Percentiles rank a stretch among this genome's conserved stretches.
Conservation (phyloP, 2,888 invertebrate species). For the Pasiphila rectangulata region DNA sequence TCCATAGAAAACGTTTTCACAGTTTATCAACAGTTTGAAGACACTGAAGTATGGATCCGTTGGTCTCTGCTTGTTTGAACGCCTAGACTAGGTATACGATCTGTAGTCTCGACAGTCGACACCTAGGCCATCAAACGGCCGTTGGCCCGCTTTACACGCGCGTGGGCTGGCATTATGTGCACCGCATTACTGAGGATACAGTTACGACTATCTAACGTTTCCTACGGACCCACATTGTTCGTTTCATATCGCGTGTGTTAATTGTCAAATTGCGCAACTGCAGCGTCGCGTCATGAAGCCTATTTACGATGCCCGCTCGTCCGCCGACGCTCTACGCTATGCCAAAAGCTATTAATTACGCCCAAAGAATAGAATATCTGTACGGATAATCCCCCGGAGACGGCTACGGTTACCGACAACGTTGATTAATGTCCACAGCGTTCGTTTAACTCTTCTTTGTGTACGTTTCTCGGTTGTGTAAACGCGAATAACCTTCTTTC, state of each 20-base stretch:
- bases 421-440: constrained; percentile 74
- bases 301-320: constrained; percentile 58
- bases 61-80: constrained; percentile 5
- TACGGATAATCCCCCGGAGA: constrained; percentile 75
- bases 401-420: constrained; percentile 75
- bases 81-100: constrained; percentile 39
- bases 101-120: constrained; percentile 45
- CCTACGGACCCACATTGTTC: constrained; percentile 57
- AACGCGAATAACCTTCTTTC: constrained; percentile 71
- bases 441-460: constrained; percentile 71
- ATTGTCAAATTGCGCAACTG: constrained; percentile 69
- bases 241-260: constrained; percentile 57
- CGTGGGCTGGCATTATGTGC: constrained; percentile 64
- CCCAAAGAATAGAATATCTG: constrained; percentile 76
- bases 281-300: constrained; percentile 61
- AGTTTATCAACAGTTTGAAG: constrained; percentile 13
- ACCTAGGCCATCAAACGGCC: constrained; percentile 58
- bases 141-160: constrained; percentile 62
- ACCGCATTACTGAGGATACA: constrained; percentile 55
- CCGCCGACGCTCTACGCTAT: constrained; percentile 60
- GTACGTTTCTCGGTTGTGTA: constrained; percentile 61
- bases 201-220: constrained; percentile 56
- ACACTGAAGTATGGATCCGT: constrained; percentile 1
- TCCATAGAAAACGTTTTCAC: constrained; percentile 10
- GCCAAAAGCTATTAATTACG: constrained; percentile 80